Evolutionary conservation across 2,797 vertebrate genomes (phyloP).

Genomic region (Sebastolobus alascanus): DNA sequence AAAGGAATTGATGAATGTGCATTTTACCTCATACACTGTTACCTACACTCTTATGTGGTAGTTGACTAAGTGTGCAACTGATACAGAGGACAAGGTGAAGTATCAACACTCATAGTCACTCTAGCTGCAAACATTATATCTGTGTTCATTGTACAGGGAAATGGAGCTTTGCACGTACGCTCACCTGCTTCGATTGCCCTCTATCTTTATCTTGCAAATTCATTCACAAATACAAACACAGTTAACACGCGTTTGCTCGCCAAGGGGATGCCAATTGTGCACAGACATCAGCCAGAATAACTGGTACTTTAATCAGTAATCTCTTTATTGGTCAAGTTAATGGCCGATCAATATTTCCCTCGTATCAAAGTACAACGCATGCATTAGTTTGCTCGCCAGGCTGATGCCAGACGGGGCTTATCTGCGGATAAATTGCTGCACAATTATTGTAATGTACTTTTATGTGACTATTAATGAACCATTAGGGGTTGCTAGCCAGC

Average conservation of each 20-base stretch:
- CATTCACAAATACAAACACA: not conserved
- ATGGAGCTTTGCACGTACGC: conserved; percentile 1
- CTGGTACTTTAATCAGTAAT: conserved; percentile 34
- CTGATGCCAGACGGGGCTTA: not conserved
- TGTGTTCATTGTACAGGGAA: not conserved
- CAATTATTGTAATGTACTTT: not conserved
- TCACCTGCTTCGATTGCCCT: not conserved
- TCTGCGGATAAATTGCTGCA: not conserved
- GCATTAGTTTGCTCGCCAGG: not conserved
- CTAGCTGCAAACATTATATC: not conserved
- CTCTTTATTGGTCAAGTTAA: conserved; percentile 39
- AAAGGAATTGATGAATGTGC: not conserved
- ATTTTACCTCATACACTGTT: not conserved
- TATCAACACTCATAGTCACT: not conserved
- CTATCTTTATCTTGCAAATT: conserved; percentile 18
- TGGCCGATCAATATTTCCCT: conserved; percentile 28
- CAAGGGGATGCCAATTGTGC: not conserved
- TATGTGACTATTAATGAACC: not conserved
- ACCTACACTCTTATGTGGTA: conserved; percentile 1
- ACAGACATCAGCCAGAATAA: not conserved
- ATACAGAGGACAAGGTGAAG: not conserved
- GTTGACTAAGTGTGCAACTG: not conserved
- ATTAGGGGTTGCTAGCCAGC: not conserved
- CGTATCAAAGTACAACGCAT: conserved; percentile 37
- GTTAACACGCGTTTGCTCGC: conserved; percentile 4